Evolutionary conservation across 2,888 invertebrate genomes (phyloP).

Genomic region (Pegoplata infirma): DNA sequence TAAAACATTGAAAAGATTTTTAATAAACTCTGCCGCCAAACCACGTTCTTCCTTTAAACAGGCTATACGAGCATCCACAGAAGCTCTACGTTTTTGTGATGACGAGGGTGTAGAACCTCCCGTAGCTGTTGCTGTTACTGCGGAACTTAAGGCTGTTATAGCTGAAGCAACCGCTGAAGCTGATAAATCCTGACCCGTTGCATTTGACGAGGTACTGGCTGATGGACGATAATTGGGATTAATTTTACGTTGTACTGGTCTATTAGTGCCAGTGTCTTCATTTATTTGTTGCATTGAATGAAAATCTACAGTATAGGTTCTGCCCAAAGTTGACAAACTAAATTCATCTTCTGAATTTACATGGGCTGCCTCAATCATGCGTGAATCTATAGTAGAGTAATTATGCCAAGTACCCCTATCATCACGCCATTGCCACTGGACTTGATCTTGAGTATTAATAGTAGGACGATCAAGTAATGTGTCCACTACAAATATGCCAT

Average conservation of each 20-base stretch:
- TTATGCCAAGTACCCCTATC: conserved; percentile 96
- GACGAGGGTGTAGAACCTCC: conserved; percentile 49
- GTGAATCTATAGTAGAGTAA: conserved; percentile 94
- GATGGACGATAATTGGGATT: conserved; percentile 81
- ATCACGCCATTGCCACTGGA: conserved; percentile 98
- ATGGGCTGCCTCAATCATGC: conserved; percentile 96
- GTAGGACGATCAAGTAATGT: conserved; percentile 88
- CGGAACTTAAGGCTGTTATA: conserved; percentile 61
- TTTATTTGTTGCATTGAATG: conserved; percentile 99
- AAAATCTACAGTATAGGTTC: conserved; percentile 97
- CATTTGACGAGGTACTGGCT: conserved; percentile 43
- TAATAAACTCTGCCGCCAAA: conserved; percentile 84
- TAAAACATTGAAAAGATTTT: conserved; percentile 94
- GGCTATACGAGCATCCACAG: conserved; percentile 83
- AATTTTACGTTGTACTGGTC: conserved; percentile 91
- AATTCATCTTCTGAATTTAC: conserved; percentile 97
- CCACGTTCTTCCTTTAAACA: conserved; percentile 85
- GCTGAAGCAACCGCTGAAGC: conserved; percentile 65
- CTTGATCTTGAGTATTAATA: conserved; percentile 84
- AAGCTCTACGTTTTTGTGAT: conserved; percentile 71
- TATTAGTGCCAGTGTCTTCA: conserved; percentile 96
- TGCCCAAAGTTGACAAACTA: conserved; percentile 92
- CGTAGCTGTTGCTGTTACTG: conserved; percentile 63
- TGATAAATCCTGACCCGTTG: conserved; percentile 72
- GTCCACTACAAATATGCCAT: conserved; percentile 97